Evolutionary conservation across 2,888 invertebrate genomes (phyloP), one percentile per base, ranked within the genome.

Genomic region (Venusia cambrica): DNA sequence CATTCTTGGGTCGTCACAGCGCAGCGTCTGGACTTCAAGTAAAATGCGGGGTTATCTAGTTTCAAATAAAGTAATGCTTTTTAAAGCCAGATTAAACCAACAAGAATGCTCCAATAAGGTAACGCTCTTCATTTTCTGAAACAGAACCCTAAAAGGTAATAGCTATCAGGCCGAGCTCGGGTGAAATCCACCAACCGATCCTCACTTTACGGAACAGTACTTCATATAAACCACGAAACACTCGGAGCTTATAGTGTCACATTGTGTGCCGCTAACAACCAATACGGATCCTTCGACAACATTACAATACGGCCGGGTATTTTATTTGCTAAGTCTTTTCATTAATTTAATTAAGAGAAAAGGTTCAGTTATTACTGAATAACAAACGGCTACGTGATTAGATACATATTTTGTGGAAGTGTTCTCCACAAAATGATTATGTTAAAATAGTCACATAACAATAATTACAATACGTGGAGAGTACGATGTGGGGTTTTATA

Each of bases 201-300:
- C 41, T 49, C 39, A 50, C 24, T 46, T n/a, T n/a, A n/a, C 27
- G 41, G 33, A 38, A 51, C 44, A 48, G 51, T 42, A 24, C n/a
- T n/a, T n/a, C n/a, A 46, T 48, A 51, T 48, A 45, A 46, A 51
- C 51, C 51, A 40, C 48, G 41, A 40, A 45, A 48, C 51, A 39
- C 51, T 51, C 31, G 37, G 39, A 44, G 44, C 51, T 48, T 45
- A 48, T 48, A 44, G 46, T 51, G 48, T 51, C 39, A 26, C 48
- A 46, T 48, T 51, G 48, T 51, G 35, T 44, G 39, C 49, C 38
- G 36, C 46, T 38, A 38, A 50, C 43, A 45, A 51, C 45, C 48
- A 44, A 46, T 48, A 48, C 39, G 40, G 39, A 40, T 15, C 41
- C 50, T 38, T 38, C 25, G 38, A 44, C 38, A 40, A 44, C 42